Evolutionary conservation across 2,888 invertebrate species (phyloP).

Genomic region (Nasonia oneida): DNA sequence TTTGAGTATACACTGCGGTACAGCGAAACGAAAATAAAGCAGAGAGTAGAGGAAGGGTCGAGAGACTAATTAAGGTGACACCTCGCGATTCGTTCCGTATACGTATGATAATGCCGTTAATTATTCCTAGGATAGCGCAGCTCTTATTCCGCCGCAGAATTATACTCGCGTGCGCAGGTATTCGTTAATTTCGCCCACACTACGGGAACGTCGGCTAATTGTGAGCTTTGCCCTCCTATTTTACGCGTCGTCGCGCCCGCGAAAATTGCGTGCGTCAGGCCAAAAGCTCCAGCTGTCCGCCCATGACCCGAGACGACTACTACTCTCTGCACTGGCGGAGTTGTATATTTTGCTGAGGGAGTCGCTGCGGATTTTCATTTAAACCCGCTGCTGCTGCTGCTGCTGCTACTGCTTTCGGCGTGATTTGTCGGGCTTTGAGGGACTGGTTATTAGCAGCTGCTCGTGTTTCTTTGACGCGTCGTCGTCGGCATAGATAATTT

Average conservation of each 20-base stretch:
- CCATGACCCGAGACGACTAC: conserved; percentile 1
- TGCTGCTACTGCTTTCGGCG: not conserved
- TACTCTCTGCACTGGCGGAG: not conserved
- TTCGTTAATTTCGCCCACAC: conserved; percentile 63
- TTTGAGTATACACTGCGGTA: not conserved
- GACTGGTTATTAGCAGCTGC: not conserved
- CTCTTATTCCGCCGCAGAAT: conserved; percentile 43
- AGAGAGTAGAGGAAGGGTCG: conserved; percentile 15
- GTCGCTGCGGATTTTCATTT: not conserved
- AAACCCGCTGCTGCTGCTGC: not conserved
- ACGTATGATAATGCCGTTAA: conserved; percentile 64
- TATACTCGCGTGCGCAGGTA: conserved; percentile 49
- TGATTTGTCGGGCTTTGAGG: not conserved
- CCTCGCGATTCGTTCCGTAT: not conserved
- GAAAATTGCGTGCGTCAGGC: conserved; percentile 46
- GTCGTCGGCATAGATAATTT: not conserved
- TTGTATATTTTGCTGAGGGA: not conserved
- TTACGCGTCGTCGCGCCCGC: conserved; percentile 42
- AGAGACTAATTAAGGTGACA: conserved; percentile 39
- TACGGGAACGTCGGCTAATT: conserved; percentile 38
- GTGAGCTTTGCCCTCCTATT: conserved; percentile 46
- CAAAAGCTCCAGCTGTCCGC: not conserved
- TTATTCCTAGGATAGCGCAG: conserved; percentile 56
- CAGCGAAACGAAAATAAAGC: not conserved
- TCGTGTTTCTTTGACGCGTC: not conserved